Percentiles rank a stretch among this genome's conserved stretches.
Conservation (phyloP, 1,140 invertebrate genomes). For the Drosophila melanogaster region Release_6_plus_ISO1_MT NT_033777.3:22823501-22824000, state of each 20-base stretch:
- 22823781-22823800: conserved; percentile 44
- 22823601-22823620: conserved; percentile 13
- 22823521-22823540: conserved; percentile 23
- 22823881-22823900: not conserved
- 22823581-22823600: conserved; percentile 1
- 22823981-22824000: conserved; percentile 58
- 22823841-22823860: conserved; percentile 56
- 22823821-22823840: conserved; percentile 56
- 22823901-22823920: conserved; percentile 64
- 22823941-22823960: conserved; percentile 73
- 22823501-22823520: conserved; percentile 34
- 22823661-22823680: conserved; percentile 79
- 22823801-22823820: conserved; percentile 44
- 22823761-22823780: conserved; percentile 34
- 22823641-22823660: conserved; percentile 78
- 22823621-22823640: conserved; percentile 78
- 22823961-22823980: conserved; percentile 51
- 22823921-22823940: conserved; percentile 60
- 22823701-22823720: conserved; percentile 75
- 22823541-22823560: conserved; percentile 8
- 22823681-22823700: conserved; percentile 25
- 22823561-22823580: too few species aligned
- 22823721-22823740: conserved; percentile 21
- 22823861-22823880: conserved; percentile 32
- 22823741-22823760: conserved; percentile 15